Base-by-base conservation (phyloP, 2,888 invertebrate species). In the Coronaproctus castanopsis region DNA sequence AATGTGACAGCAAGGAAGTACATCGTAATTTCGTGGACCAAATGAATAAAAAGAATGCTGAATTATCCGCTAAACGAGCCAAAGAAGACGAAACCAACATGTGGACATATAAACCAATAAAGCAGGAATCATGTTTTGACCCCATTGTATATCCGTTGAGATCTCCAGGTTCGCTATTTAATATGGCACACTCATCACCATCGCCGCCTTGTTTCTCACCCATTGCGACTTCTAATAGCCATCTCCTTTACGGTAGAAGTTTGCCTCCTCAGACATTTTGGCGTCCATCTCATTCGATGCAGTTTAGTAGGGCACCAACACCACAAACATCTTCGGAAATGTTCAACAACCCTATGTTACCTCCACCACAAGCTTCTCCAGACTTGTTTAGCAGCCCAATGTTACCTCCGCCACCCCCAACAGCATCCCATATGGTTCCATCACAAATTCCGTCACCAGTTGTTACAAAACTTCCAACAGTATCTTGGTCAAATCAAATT, bases 11-110 rank as follows among this genome's bases (percentile, higher is more conserved):
- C n/a, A n/a, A n/a, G n/a, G n/a, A n/a, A n/a, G n/a, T n/a, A n/a
- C 36, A 36, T 36, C 36, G 5, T 14, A 36, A 36, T 36, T 59
- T 59, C 22, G 59, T 59, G 21, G 51, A 59, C 20, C 22, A 55
- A 55, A 59, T 59, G 59, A 59, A 59, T 18, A 55, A 59, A 56
- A 24, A 21, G n/a, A 59, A 59, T 24, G 20, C 55, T 2, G 59
- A 59, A 59, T 36, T 59, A 10, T 55, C 59, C 2, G 59, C 59
- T 18, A 59, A 59, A 36, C 54, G 59, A 8, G 24, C 10, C 19
- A 55, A 55, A 24, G 59, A 59, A 55, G 59, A 59, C 55, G 59
- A 59, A 55, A 52, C 59, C 19, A 59, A 55, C 5, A 14, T 14
- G 14, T 36, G 36, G 36, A 5, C 14, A 8, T 36, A 5, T 5